Evolutionary conservation across 2,888 invertebrate genomes (phyloP), one percentile per base, ranked within the genome.

Genomic region (Drosophila mercatorum): DNA sequence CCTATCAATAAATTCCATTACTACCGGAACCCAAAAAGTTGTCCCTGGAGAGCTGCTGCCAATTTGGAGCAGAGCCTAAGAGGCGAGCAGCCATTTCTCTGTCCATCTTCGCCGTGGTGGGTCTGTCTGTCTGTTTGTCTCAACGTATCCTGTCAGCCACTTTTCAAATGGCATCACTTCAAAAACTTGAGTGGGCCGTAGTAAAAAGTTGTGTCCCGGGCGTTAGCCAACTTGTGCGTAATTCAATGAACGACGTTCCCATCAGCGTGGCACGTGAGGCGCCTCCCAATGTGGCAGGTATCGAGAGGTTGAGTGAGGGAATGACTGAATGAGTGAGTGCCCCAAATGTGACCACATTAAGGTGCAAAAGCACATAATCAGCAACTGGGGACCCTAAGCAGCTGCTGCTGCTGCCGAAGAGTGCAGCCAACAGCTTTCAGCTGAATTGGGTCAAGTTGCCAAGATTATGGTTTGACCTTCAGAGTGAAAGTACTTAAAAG

Each of bases 241-340:
- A 86, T 86, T 89, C 86, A 89, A 86, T 86, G 78, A 89, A 81
- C 74, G 83, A 77, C 79, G 71, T 72, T 52, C 65, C 75, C 81
- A 80, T 84, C 80, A 68, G 71, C 62, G 65, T 36, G 63, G 82
- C 82, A 86, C 89, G 85, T 86, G 85, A 87, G 72, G 31, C 67
- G 89, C 73, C 68, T 81, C 44, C 2, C 43, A 60, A 77, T 53
- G 61, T 17, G 49, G 56, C 52, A 44, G 41, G 63, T 41, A 43
- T 66, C 53, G 55, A 64, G 36, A 53, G 28, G 7, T 44, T 52
- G 51, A 53, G 22, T 59, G 53, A 46, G 51, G 31, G 34, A 53
- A 34, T 53, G 58, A 53, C n/a, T 57, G 40, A 55, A 34, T 52
- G 55, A 57, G 22, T 59, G 53, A 60, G 46, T 52, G 34, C 5